Evolutionary conservation across 2,113 vertebrate genomes (phyloP), one percentile per base, ranked within the genome.

Genomic region (Actenoides hombroni): DNA sequence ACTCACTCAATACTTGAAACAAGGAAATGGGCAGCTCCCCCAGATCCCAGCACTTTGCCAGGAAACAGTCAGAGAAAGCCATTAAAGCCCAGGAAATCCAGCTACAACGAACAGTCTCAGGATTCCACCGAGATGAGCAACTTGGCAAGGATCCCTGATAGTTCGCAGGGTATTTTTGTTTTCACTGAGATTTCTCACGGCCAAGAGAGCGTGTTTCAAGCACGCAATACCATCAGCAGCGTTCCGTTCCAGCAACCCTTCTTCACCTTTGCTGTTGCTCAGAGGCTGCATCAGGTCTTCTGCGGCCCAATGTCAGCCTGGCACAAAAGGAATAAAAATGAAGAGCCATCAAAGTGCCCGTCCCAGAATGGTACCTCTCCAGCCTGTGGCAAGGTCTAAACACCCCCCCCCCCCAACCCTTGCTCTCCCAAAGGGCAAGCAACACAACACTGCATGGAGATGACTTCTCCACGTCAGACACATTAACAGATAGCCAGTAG

Each of bases 61-160:
- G 68, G 60, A 94, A 95, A 86, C 4, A 37, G 53, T 61, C 63
- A 59, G 60, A 94, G 44, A 79, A 94, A 77, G 49, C 63, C 77
- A 85, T 86, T 74, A 78, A 86, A 94, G 59, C 63, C 69, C 44
- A 91, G 49, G 39, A 92, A 93, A 90, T 48, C 40, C 83, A 71
- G 64, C 35, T 78, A 61, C 40, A 80, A 11, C 3, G 13, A 89
- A 53, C 0, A 88, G 71, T 24, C 67, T 68, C 63, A 57, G 60
- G 40, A 69, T 31, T 74, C n/a, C 71, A 68, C 2, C 19, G 79
- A 74, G 40, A 90, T 16, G 40, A 92, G 57, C 59, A 4, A 1
- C 54, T 77, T 85, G 87, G 78, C 91, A 94, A 73, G 63, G 91
- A 94, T 83, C 8, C 4, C 29, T 1, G 0, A 57, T 14, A 44